Evolutionary conservation across 2,113 vertebrate genomes (phyloP).

Genomic region (Amblyornis subalaris): DNA sequence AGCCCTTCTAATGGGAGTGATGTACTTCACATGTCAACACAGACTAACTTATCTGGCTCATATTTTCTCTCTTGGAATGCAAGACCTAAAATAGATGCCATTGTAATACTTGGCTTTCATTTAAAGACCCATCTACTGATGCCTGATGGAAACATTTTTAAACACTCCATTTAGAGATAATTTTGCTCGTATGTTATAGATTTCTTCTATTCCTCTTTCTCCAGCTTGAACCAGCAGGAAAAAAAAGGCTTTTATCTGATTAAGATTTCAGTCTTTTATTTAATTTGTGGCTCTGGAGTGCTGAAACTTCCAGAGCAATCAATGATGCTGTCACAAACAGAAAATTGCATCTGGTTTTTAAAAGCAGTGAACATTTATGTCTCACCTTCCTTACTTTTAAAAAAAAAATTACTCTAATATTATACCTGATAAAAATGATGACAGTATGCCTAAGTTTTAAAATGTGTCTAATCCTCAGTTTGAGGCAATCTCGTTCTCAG

Average conservation of each 20-base stretch:
- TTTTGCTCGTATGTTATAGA: slow-evolving; percentile 19
- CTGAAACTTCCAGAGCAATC: background rate
- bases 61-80: slow-evolving; percentile 46
- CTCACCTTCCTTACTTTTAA: background rate
- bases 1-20: background rate
- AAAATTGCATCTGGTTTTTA: background rate
- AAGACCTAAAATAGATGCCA: slow-evolving; percentile 52
- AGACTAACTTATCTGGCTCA: slow-evolving; percentile 52
- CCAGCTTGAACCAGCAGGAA: background rate
- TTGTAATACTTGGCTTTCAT: slow-evolving; percentile 57
- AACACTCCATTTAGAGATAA: slow-evolving; percentile 38
- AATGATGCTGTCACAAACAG: background rate
- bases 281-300: background rate
- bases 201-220: slow-evolving; percentile 11
- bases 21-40: slow-evolving; percentile 48
- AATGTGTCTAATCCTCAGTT: background rate
- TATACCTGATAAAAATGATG: background rate
- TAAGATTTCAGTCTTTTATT: background rate
- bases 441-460: background rate
- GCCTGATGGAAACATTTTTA: slow-evolving; percentile 47
- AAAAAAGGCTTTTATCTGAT: background rate
- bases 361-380: background rate
- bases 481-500: background rate
- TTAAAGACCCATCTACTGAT: slow-evolving; percentile 38
- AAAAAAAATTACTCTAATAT: background rate